Conservation (phyloP, 2,797 vertebrate species). For the Pogonophryne albipinna region DNA sequence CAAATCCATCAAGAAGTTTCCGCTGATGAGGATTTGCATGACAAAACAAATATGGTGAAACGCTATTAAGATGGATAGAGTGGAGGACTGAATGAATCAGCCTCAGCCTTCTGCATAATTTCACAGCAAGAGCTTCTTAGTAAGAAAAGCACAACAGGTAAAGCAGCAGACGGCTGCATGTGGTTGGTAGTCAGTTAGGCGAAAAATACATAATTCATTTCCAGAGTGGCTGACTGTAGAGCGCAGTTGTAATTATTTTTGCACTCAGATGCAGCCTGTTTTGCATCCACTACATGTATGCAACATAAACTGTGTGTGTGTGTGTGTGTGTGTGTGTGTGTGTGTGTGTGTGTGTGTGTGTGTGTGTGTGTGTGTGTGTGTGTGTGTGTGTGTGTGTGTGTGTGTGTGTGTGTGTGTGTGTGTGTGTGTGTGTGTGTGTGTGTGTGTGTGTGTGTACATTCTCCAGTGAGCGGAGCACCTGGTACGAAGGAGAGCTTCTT, state of each 20-base stretch:
- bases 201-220: slow-evolving; percentile 56
- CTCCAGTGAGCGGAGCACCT: no score
- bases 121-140: slow-evolving; percentile 41
- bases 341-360: no score
- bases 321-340: background rate
- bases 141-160: slow-evolving; percentile 56
- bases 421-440: no score
- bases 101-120: slow-evolving; percentile 46
- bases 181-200: slow-evolving; percentile 33
- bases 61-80: slow-evolving; percentile 39
- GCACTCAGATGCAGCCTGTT: slow-evolving; percentile 7
- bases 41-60: slow-evolving; percentile 55
- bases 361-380: no score
- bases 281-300: slow-evolving; percentile 17
- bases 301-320: slow-evolving; percentile 18
- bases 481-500: no score
- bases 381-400: no score
- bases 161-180: slow-evolving; percentile 30
- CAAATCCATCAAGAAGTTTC: slow-evolving; percentile 45
- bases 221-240: slow-evolving; percentile 22
- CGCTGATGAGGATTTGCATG: slow-evolving; percentile 44
- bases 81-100: slow-evolving; percentile 28
- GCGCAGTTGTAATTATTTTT: slow-evolving; percentile 33
- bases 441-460: no score
- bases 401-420: no score